These are phyloP conservation scores for Sigmodon hispidus DNA, from an alignment of 2,113 vertebrate genomes.

Conservation along the genomic window DNA sequence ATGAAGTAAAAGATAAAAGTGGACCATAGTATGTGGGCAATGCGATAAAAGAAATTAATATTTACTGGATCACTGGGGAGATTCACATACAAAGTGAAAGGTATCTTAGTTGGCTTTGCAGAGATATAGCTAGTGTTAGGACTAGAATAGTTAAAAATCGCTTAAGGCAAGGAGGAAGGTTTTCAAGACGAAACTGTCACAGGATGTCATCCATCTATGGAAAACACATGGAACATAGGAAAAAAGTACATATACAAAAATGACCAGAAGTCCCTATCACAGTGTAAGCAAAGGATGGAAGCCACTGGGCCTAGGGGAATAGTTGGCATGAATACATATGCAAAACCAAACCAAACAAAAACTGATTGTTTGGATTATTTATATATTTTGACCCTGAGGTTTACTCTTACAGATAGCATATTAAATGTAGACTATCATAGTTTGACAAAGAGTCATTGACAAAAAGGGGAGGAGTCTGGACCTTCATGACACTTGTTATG, in stretches of 20 bases:
- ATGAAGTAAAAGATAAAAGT: not conserved
- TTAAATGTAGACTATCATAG: not conserved
- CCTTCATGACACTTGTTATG: not conserved
- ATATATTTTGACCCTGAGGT: conserved; percentile 4
- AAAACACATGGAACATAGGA: not conserved
- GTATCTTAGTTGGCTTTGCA: not conserved
- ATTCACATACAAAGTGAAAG: not conserved
- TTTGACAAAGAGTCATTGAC: not conserved
- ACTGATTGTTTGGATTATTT: conserved; percentile 11
- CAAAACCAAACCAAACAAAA: not conserved
- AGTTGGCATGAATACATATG: not conserved
- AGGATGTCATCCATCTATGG: not conserved
- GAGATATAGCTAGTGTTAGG: not conserved
- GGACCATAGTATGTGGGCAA: not conserved
- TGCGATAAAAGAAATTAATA: not conserved
- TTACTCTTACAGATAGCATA: not conserved
- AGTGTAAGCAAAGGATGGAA: not conserved
- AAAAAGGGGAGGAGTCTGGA: not conserved
- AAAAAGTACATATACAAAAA: not conserved
- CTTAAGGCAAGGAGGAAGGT: not conserved
- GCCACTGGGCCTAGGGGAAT: not conserved
- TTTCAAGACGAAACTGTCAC: not conserved
- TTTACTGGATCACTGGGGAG: not conserved
- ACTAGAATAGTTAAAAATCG: not conserved
- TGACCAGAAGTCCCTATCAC: not conserved